phyloP scores from a whole-genome alignment of 2,797 vertebrate species.

The Phataginus tetradactyla region DNA sequence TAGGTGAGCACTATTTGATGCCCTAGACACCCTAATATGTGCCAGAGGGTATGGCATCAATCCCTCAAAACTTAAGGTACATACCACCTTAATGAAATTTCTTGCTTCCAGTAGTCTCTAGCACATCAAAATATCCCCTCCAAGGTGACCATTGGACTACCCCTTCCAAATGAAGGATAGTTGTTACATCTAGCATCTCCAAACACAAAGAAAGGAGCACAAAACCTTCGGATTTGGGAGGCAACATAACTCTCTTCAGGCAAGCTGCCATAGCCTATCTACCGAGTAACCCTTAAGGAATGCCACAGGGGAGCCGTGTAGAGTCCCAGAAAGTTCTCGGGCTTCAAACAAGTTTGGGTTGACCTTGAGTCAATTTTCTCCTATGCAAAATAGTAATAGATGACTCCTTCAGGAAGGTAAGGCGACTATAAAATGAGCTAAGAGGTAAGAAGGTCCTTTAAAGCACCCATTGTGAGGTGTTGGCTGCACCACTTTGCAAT shows the following conservation, averaged over 20 bases:
- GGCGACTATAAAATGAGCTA: background rate
- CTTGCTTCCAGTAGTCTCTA: background rate
- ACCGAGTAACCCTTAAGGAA: background rate
- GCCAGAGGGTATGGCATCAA: background rate
- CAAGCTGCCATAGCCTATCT: too few relatives aligned
- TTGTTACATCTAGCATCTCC: background rate
- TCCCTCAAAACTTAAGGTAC: background rate
- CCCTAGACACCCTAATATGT: background rate
- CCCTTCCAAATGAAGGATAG: background rate
- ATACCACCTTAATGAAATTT: background rate
- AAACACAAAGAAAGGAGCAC: background rate
- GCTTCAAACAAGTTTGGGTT: background rate
- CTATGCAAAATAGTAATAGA: background rate
- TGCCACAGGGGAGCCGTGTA: background rate
- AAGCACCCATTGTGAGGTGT: background rate
- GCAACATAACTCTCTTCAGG: too few relatives aligned
- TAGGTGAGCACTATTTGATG: background rate
- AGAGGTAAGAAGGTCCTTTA: background rate
- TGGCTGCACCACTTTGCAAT: background rate
- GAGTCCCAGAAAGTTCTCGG: background rate
- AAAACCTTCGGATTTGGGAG: background rate
- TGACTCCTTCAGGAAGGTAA: background rate
- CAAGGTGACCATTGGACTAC: background rate
- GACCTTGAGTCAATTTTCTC: slow-evolving; percentile 8
- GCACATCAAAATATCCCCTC: background rate